Base-by-base conservation (phyloP, 1,140 invertebrate species). In the Periplaneta americana region DNA sequence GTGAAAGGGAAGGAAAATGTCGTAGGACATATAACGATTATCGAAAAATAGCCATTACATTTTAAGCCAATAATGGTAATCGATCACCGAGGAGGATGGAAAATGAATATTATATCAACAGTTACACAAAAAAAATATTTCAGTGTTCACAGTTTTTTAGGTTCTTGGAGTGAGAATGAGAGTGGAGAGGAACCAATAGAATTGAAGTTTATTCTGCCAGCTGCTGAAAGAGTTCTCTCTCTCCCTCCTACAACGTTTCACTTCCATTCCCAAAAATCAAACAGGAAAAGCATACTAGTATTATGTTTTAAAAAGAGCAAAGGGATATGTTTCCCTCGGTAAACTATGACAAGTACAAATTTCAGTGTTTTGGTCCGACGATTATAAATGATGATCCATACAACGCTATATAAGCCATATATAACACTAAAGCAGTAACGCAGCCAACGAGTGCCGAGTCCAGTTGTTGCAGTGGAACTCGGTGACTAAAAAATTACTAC, bases 271-370 rank as follows among this genome's bases (percentile, higher is more conserved):
- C 48, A 2, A 66, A 66, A 66, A 66, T 28, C 48, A 66, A 9
- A 66, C 48, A 66, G 48, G n/a, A 28, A 66, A 66, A 66, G 22
- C 11, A 66, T 28, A 28, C 48, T 8, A 6, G 48, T 66, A 66
- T n/a, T 48, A 48, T 15, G 39, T 6, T 6, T 9, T 33, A 75
- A 75, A 75, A 8, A 33, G n/a, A 77, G 17, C 22, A 77, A 33
- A 77, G 22, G 0, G 75, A 77, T 77, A 18, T 77, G 75, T 77
- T 36, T 77, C 75, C 31, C 22, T 66, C 22, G 75, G 35, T 36
- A 13, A 10, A 77, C 15, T 36, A 34, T 77, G 75, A 77, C 75
- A 77, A 77, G 75, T 33, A 77, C 75, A 77, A 77, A 77, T 77
- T 34, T 77, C 75, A 76, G 18, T 18, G 75, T 76, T 34, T 17